Conservation (phyloP, 1,140 invertebrate species). For the Drosophila neocordata region DNA sequence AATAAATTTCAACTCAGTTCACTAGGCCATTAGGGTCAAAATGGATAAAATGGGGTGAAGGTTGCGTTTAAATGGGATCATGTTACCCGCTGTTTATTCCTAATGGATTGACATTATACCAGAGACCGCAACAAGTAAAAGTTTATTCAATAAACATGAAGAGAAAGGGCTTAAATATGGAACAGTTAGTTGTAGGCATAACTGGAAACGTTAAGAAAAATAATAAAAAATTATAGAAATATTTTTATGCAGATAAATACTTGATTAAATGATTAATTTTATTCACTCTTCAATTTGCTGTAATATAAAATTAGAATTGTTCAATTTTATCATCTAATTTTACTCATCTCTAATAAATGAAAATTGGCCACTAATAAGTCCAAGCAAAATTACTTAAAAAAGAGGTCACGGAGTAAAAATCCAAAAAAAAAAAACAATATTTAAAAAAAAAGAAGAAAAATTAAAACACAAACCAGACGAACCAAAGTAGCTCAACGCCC, state of each 20-base stretch:
- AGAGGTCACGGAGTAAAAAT: conserved; percentile 43
- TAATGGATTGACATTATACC: not conserved
- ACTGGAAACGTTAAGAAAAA: too few species aligned
- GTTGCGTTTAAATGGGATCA: not conserved
- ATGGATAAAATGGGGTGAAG: not conserved
- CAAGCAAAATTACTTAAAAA: conserved; percentile 20
- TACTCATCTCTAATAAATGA: conserved; percentile 31
- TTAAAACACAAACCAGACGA: conserved; percentile 40
- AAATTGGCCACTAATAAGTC: not conserved
- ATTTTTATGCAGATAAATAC: too few species aligned
- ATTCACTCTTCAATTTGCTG: too few species aligned
- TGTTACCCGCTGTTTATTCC: not conserved
- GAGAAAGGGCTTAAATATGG: too few species aligned
- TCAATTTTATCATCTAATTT: conserved; percentile 8
- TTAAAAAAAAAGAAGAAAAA: conserved; percentile 3
- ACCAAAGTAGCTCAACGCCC: conserved; percentile 50
- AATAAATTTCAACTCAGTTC: not conserved
- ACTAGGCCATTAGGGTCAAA: not conserved
- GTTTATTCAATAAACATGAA: not conserved
- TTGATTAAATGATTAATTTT: too few species aligned
- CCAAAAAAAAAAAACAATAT: conserved; percentile 14
- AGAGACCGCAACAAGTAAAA: not conserved
- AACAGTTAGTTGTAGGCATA: too few species aligned
- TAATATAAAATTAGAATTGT: not conserved
- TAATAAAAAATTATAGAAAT: too few species aligned